Base-by-base conservation (phyloP, 2,113 vertebrate genomes). In the Triplophysa rosa region DNA sequence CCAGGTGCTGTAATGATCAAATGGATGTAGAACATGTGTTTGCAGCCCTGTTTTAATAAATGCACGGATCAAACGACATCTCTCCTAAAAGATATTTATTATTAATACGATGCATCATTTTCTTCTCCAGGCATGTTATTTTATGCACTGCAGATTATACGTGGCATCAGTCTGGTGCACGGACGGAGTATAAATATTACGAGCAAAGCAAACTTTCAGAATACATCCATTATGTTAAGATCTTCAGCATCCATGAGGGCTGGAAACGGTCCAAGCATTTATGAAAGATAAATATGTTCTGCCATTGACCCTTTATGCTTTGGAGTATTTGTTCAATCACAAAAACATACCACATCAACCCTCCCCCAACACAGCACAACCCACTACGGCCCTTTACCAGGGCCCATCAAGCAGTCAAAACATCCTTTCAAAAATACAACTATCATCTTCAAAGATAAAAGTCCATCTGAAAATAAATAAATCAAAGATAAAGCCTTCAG, bases 401-500 rank as follows among this genome's bases (percentile, higher is more conserved):
- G 70, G 77, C 66, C 52, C 67, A 77, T 49, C 52, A 69, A 58
- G 61, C 82, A 83, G 71, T 77, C 71, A 76, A 83, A 80, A 80
- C 82, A 80, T 80, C 61, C 82, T 77, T 80, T 69, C 54, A 64
- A 80, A 83, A 83, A 80, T 61, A 80, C 62, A 80, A 77, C 59
- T 13, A 24, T 83, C 67, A 67, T 73, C 78, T 80, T 83, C 78
- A 83, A 83, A 83, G 82, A 63, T 61, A 59, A n/a, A 80, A 77
- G 71, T 76, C 61, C 78, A 78, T 71, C 72, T 80, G 59, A 69
- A 62, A 83, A 80, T 54, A 56, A 78, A 14, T 42, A 72, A 76
- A 81, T 81, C 68, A 81, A 81, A 84, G 82, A 84, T 80, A 73
- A 84, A 81, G 74, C 79, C 73, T 78, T 77, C 65, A 80, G 68